phyloP scores from a whole-genome alignment of 35 echinoderm and acorn worm genomes.

The Ophioderma brevispina region DNA sequence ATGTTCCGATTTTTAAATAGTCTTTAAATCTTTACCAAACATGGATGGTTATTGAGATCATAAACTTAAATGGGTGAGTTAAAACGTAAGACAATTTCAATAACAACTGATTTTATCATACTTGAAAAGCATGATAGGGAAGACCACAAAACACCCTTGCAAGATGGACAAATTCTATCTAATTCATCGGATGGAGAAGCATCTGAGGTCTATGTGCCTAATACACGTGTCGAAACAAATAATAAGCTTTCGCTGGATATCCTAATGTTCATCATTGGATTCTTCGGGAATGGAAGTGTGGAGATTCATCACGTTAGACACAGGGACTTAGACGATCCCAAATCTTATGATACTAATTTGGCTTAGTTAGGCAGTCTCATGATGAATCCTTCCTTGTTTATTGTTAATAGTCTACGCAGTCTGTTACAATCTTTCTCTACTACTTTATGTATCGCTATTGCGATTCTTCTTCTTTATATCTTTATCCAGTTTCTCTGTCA shows the following conservation, averaged over 20 bases:
- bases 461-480: background rate
- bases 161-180: background rate
- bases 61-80: too few relatives aligned
- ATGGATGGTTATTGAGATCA: too few relatives aligned
- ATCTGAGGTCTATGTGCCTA: background rate
- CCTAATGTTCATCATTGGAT: background rate
- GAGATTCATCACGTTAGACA: background rate
- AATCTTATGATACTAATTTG: constrained; percentile 13
- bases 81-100: too few relatives aligned
- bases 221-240: background rate
- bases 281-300: constrained; percentile 1
- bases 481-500: background rate
- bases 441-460: background rate
- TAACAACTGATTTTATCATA: too few relatives aligned
- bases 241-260: background rate
- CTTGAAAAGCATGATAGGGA: too few relatives aligned
- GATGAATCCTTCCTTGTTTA: background rate
- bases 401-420: background rate
- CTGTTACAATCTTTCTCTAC: background rate
- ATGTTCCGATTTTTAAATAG: too few relatives aligned
- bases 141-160: too few relatives aligned
- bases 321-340: constrained; percentile 5
- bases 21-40: too few relatives aligned
- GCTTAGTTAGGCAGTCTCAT: background rate
- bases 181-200: background rate